Evolutionary conservation across 1,140 invertebrate genomes (phyloP), one percentile per base, ranked within the genome.

Genomic region (Tetramorium simillimum): DNA sequence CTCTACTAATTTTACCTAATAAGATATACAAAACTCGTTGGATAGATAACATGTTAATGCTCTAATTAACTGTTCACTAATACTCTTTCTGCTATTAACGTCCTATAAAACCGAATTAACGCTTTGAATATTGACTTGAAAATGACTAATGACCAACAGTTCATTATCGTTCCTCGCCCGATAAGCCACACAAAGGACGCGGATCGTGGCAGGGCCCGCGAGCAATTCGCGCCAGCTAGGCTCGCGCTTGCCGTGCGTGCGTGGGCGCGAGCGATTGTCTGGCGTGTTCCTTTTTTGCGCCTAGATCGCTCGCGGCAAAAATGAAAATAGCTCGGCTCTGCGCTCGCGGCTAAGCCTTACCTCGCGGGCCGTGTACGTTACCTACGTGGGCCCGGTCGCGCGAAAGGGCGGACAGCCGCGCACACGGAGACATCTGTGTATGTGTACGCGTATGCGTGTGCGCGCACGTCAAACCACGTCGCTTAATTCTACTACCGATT

Each of bases 301-400:
- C 86, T 89, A 90, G 88, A 91, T 92, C 65, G 88, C 91, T 84
- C 86, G 86, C n/a, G 67, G 82, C 80, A 93, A 93, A 93, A 93
- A 92, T 91, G 65, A 72, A 87, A 86, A 86, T 92, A 89, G 81
- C 89, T 88, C 56, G 84, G 72, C 51, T 24, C 18, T 37, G 7
- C 37, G 70, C 77, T 85, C 40, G 86, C 70, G 76, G 84, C 78
- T 28, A 56, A 49, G 12, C n/a, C 73, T 65, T 24, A 73, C 33
- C 40, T 53, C 51, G 69, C 37, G 16, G 4, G 24, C 40, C 18
- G 81, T 89, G 53, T 37, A 21, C 18, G 28, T 49, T 56, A 21
- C n/a, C n/a, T 24, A 67, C 46, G 46, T 53, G 53, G 51, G 78
- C 65, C 16, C 37, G 78, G 33, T 10, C 28, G 46, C 89, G 90